Evolutionary conservation across 2,888 invertebrate genomes (phyloP), one percentile per base, ranked within the genome.

Genomic region (Acanthosepion pharaonis): DNA sequence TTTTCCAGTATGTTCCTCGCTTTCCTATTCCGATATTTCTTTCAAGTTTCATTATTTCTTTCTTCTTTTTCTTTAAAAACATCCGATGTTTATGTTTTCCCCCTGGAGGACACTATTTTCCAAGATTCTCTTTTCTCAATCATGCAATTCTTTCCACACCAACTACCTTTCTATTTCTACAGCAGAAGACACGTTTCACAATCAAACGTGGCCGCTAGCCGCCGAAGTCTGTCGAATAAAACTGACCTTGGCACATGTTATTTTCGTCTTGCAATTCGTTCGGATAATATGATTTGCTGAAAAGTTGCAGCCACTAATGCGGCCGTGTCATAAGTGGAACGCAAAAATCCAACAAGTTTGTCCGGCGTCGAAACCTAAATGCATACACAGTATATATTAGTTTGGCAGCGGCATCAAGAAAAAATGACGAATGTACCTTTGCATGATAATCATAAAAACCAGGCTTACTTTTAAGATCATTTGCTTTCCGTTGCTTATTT

Each of bases 231-330:
- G n/a, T 78, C n/a, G n/a, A 78, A 78, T 0, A n/a, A 15, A 78
- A 33, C 78, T n/a, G 78, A 78, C 78, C 78, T 78, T 78, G 78
- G 78, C 78, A 78, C 11, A n/a, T n/a, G 78, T n/a, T 78, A 78
- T 78, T 78, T 78, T 18, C 1, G 78, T 78, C 78, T n/a, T 11
- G n/a, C n/a, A 78, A n/a, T 78, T 78, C n/a, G n/a, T 78, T 78
- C n/a, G n/a, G 78, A 78, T 78, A 78, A 78, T 78, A 78, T 78
- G 78, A 78, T 78, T 78, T 78, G n/a, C n/a, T 18, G 78, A n/a
- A 18, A 78, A 78, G 78, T n/a, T 4, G 78, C 78, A 78, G n/a
- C n/a, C n/a, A 33, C 78, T 5, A 33, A 78, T 78, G 78, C 33
- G 78, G n/a, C n/a, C 9, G n/a, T 78, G 28, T 78, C n/a, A 78